Percentiles rank a stretch among this genome's conserved stretches.
Conservation (phyloP, 2,113 vertebrate species). For the Macroglossus sobrinus region DNA sequence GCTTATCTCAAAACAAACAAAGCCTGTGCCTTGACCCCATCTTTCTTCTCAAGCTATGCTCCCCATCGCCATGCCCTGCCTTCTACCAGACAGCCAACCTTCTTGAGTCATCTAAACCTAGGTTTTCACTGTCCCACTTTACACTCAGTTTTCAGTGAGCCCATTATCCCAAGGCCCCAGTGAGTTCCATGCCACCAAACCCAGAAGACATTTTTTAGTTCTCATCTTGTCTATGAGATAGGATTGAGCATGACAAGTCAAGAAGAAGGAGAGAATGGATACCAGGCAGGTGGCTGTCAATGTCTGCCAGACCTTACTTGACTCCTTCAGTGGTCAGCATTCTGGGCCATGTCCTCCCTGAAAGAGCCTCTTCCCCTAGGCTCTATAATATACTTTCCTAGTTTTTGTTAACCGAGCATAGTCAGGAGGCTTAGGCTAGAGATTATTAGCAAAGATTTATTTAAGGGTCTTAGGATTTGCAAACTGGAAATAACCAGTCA, state of each 20-base stretch:
- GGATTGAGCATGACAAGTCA: neutral
- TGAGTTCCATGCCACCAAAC: neutral
- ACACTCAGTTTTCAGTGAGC: neutral
- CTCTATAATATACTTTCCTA: neutral
- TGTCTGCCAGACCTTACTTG: neutral
- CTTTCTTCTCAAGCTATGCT: neutral
- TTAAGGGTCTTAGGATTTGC: neutral
- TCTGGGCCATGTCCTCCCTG: neutral
- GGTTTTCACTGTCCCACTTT: neutral
- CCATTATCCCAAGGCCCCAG: neutral
- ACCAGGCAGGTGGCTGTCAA: neutral
- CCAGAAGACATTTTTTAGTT: neutral
- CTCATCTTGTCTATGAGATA: neutral
- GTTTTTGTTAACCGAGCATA: neutral
- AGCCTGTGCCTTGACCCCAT: neutral
- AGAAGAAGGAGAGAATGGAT: neutral
- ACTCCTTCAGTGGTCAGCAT: neutral
- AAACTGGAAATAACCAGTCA: neutral
- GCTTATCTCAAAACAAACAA: neutral
- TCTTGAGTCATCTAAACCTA: neutral
- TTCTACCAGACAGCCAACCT: neutral
- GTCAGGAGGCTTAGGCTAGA: neutral
- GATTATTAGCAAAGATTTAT: neutral
- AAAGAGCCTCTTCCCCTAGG: neutral
- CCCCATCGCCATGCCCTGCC: neutral